phyloP scores from a whole-genome alignment of 2,113 vertebrate species.

The Mixornis gularis region DNA sequence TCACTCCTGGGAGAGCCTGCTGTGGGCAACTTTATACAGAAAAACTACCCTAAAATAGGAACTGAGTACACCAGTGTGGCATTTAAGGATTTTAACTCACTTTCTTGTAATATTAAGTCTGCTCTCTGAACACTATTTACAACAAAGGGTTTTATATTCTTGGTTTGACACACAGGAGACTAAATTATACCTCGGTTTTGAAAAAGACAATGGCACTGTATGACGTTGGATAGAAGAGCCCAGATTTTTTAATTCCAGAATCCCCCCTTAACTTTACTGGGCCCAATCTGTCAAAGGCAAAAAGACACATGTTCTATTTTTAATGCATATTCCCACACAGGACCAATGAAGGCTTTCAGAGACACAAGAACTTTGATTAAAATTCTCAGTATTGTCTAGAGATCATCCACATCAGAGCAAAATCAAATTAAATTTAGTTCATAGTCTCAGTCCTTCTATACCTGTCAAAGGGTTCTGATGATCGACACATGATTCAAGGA shows the following conservation, averaged over 20 bases:
- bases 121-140: background rate
- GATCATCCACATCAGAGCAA: constrained; percentile 8
- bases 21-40: background rate
- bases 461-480: background rate
- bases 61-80: background rate
- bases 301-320: background rate
- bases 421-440: constrained; percentile 23
- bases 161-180: background rate
- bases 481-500: background rate
- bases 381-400: background rate
- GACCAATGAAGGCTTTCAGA: background rate
- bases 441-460: background rate
- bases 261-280: background rate
- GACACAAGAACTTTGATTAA: background rate
- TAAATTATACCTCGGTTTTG: background rate
- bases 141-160: background rate
- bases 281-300: background rate
- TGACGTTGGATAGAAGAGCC: background rate
- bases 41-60: background rate
- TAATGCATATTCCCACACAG: background rate
- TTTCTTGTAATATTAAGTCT: background rate
- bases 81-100: background rate
- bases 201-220: background rate
- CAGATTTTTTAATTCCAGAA: background rate
- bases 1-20: background rate